Conservation (phyloP, 1,140 invertebrate species). For the Panonychus citri region DNA sequence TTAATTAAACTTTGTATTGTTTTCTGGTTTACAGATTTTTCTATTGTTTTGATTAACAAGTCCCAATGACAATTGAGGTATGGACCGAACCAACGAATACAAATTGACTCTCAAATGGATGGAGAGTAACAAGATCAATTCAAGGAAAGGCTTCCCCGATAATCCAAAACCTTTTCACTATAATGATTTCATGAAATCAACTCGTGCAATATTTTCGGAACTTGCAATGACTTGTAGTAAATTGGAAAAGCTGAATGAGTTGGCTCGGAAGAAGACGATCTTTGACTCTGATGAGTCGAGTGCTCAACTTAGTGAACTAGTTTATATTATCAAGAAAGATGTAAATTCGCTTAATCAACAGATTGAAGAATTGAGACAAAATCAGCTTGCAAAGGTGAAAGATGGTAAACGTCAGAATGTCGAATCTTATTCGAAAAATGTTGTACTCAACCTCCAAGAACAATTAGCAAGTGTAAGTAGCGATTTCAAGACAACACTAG, state of each 20-base stretch:
- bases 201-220: not conserved
- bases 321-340: constrained; percentile 92
- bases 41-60: no score
- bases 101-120: no score
- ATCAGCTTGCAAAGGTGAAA: constrained; percentile 21
- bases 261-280: constrained; percentile 74
- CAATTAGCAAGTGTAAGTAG: constrained; percentile 87
- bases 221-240: constrained; percentile 8
- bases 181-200: not conserved
- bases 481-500: constrained; percentile 78
- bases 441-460: constrained; percentile 78
- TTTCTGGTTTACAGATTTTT: no score
- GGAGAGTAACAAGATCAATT: no score
- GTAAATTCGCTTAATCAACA: constrained; percentile 81
- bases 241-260: constrained; percentile 30
- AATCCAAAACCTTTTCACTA: no score
- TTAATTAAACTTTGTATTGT: no score
- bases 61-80: no score
- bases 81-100: no score
- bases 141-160: no score
- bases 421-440: constrained; percentile 81
- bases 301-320: constrained; percentile 86
- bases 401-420: constrained; percentile 47
- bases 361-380: constrained; percentile 42
- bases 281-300: constrained; percentile 69